Percentiles rank a stretch among this genome's conserved stretches.
phyloP scores from a whole-genome alignment of 2,888 invertebrate genomes.

The Crematogaster levior region DNA sequence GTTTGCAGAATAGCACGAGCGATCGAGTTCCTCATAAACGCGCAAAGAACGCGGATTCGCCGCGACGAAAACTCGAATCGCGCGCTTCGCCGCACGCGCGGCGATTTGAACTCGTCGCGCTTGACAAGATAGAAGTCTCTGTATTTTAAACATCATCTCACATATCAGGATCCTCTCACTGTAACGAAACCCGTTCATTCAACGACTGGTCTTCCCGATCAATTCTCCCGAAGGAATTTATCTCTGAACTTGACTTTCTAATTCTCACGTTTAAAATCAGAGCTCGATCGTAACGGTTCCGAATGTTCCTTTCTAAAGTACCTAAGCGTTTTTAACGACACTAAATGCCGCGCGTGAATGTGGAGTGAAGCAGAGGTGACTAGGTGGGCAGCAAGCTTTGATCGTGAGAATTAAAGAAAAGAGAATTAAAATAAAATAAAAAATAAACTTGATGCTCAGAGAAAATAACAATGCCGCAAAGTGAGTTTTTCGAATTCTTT shows the following conservation, averaged over 20 bases:
- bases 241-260: not conserved
- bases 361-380: not conserved
- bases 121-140: not conserved
- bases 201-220: not conserved
- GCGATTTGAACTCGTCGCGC: constrained; percentile 8
- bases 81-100: constrained; percentile 23
- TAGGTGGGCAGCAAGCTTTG: not conserved
- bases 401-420: not conserved
- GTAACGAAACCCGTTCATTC: not conserved
- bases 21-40: not conserved
- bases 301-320: not conserved
- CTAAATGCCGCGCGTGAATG: not conserved
- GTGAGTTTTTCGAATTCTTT: not conserved
- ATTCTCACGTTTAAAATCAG: not conserved
- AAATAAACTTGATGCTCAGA: not conserved
- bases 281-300: not conserved
- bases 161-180: too few relatives aligned
- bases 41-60: not conserved
- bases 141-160: not conserved
- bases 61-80: not conserved
- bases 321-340: not conserved
- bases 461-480: not conserved
- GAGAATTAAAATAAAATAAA: not conserved
- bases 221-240: not conserved
- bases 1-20: not conserved